phyloP scores from a whole-genome alignment of 2,888 invertebrate genomes.

The Marasmarcha lunaedactyla region DNA sequence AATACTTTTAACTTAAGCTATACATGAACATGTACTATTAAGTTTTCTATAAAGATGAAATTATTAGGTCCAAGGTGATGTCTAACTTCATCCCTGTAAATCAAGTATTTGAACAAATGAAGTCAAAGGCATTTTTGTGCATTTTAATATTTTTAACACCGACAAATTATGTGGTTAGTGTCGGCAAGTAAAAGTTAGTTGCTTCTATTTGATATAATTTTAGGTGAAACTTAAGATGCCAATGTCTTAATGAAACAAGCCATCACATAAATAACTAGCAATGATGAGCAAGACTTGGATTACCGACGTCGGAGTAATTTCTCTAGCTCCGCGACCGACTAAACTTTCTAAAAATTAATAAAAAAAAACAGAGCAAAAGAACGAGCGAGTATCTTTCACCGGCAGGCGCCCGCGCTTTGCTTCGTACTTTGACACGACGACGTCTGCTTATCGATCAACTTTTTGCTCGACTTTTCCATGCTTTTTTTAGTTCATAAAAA shows the following conservation, averaged over 20 bases:
- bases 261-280: constrained; percentile 46
- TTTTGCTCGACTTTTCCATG: no score
- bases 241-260: constrained; percentile 22
- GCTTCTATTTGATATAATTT: background rate
- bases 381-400: constrained; percentile 63
- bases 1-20: constrained; percentile 58
- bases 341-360: constrained; percentile 65
- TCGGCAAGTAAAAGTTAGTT: constrained; percentile 1
- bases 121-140: constrained; percentile 32
- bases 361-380: constrained; percentile 59
- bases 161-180: background rate
- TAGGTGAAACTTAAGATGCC: background rate
- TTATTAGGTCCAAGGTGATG: constrained; percentile 14
- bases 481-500: no score
- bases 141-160: constrained; percentile 19
- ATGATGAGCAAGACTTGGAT: constrained; percentile 50
- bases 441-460: constrained; percentile 14
- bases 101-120: constrained; percentile 14
- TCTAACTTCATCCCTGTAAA: background rate
- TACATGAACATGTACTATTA: constrained; percentile 37
- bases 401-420: constrained; percentile 37
- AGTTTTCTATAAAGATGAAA: constrained; percentile 27
- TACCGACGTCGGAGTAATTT: constrained; percentile 46
- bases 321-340: constrained; percentile 57
- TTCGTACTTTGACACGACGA: constrained; percentile 23